phyloP scores from a whole-genome alignment of 2,797 vertebrate species.

The Sebastolobus altivelis region DNA sequence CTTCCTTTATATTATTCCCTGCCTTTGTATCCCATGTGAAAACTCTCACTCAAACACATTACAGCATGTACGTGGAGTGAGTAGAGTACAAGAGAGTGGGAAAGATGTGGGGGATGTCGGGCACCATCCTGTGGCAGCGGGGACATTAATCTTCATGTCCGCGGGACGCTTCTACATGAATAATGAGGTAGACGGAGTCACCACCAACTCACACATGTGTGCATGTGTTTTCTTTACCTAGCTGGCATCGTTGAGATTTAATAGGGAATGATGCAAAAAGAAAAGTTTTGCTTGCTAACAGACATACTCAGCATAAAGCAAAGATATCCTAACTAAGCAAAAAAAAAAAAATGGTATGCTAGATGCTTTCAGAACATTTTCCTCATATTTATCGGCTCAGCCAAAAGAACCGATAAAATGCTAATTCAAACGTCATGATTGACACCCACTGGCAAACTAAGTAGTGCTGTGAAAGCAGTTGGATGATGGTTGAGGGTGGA shows the following conservation, averaged over 20 bases:
- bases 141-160: slow-evolving; percentile 61
- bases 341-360: neutral
- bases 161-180: slow-evolving; percentile 24
- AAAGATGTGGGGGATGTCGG: slow-evolving; percentile 38
- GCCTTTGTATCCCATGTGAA: slow-evolving; percentile 33
- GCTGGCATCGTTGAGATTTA: neutral
- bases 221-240: neutral
- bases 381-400: slow-evolving; percentile 19
- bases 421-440: slow-evolving; percentile 42
- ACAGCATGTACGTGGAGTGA: slow-evolving; percentile 1
- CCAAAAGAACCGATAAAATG: slow-evolving; percentile 31
- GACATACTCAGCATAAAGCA: slow-evolving; percentile 8
- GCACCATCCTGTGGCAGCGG: slow-evolving; percentile 16
- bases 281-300: neutral
- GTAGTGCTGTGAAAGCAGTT: slow-evolving; percentile 36
- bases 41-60: slow-evolving; percentile 24
- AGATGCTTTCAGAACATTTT: neutral
- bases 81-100: slow-evolving; percentile 13
- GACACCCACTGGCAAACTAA: slow-evolving; percentile 35
- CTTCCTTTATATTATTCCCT: slow-evolving; percentile 4
- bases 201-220: slow-evolving; percentile 5
- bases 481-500: slow-evolving; percentile 13
- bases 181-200: slow-evolving; percentile 25
- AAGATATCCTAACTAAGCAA: neutral
- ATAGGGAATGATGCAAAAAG: neutral